These are phyloP conservation scores for Albula glossodonta DNA, from an alignment of 2,113 vertebrate genomes.

Conservation along the genomic window DNA sequence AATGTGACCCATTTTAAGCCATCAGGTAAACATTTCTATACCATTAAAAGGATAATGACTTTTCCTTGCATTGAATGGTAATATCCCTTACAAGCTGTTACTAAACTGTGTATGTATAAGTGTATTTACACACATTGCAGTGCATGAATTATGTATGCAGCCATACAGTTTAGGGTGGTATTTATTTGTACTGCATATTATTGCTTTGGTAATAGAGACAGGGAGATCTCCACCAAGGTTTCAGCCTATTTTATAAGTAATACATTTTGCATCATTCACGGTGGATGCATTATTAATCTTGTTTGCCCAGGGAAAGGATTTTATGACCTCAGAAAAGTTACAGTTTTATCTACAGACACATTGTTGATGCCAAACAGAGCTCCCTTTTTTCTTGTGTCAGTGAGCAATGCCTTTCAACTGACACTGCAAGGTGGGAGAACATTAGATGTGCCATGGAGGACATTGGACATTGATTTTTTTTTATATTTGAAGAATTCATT, in stretches of 20 bases:
- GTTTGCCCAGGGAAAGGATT: constrained; percentile 18
- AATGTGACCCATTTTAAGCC: constrained; percentile 38
- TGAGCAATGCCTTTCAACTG: background rate
- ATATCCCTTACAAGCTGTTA: constrained; percentile 37
- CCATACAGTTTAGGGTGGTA: constrained; percentile 36
- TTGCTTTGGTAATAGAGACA: constrained; percentile 39
- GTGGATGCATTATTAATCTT: constrained; percentile 32
- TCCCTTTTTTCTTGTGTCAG: background rate
- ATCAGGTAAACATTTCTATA: constrained; percentile 39
- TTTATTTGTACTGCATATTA: constrained; percentile 41
- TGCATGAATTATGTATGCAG: constrained; percentile 57
- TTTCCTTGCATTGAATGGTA: constrained; percentile 42
- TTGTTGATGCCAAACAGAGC: background rate
- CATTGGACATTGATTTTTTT: background rate
- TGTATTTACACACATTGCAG: constrained; percentile 50
- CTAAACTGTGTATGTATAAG: constrained; percentile 39
- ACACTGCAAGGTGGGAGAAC: background rate
- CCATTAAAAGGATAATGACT: constrained; percentile 42
- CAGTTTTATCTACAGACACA: constrained; percentile 5
- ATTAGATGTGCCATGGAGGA: background rate
- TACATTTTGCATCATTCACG: constrained; percentile 26
- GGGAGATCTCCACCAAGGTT: constrained; percentile 34
- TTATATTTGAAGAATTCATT: background rate
- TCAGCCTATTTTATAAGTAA: constrained; percentile 18
- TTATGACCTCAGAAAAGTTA: constrained; percentile 9